Evolutionary conservation across 2,797 vertebrate species (phyloP), one percentile per base, ranked within the genome.

Genomic region (Coracias cyanogaster): DNA sequence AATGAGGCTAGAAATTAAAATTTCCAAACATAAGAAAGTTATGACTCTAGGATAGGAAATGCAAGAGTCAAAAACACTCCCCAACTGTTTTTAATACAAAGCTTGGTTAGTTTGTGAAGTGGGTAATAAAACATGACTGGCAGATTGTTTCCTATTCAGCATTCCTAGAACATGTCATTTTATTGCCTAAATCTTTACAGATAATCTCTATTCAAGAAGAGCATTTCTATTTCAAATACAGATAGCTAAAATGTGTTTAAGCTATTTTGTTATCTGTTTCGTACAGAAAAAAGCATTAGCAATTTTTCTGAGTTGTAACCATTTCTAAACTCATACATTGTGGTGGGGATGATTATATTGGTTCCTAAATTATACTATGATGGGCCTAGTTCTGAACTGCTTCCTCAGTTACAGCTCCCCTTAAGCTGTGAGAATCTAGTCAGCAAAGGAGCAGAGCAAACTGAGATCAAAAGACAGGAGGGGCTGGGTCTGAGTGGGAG

Each of bases 391-490:
- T 86, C 58, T 84, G 83, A 86, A 51, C 67, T 0, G 8, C 51
- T 84, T 92, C 78, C 62, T 84, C 51, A 72, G 3, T 72, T 66
- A 82, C 81, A 82, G 41, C 33, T 86, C 28, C 41, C 20, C 1
- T 2, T 78, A 65, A 79, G 3, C 31, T 35, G 24, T 72, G 81
- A 76, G 33, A 83, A 83, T 71, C 45, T 45, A 61, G 62, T 65
- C 70, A 72, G 91, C 54, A 79, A 84, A 90, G 70, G 54, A 93
- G 41, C 25, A 92, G 82, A 82, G 90, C 74, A 90, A 84, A 84
- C 19, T 39, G 77, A 86, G 67, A 91, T 86, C 39, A 79, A 89
- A 92, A 86, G 67, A 39, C 24, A 64, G 45, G 66, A 64, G 58
- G 26, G 41, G 31, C 58, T 79, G 86, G 18, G 15, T n/a, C n/a